Percentiles rank a stretch among this genome's conserved stretches.
phyloP scores from a whole-genome alignment of 2,888 invertebrate species.

The Patella caerulea region DNA sequence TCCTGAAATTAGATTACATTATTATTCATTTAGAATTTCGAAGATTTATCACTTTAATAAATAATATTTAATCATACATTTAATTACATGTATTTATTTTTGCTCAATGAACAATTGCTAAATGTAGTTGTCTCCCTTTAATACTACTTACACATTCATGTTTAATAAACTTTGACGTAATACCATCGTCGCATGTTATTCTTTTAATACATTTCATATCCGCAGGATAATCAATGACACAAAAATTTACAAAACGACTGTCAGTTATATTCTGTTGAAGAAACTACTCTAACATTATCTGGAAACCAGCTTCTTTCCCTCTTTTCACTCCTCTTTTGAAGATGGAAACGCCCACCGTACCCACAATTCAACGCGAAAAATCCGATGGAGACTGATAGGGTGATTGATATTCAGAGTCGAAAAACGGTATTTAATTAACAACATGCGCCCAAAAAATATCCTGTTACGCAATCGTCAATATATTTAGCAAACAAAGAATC shows the following conservation, averaged over 20 bases:
- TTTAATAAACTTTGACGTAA: slow-evolving; percentile 29
- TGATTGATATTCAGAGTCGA: no score
- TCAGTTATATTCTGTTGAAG: not conserved
- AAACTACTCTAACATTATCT: not conserved
- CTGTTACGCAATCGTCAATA: no score
- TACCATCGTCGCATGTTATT: slow-evolving; percentile 15
- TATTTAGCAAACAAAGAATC: no score
- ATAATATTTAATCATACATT: no score
- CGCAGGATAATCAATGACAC: not conserved
- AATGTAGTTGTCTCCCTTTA: not conserved
- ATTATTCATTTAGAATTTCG: no score
- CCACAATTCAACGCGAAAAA: slow-evolving; percentile 21
- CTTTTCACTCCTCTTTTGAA: not conserved
- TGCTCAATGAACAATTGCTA: not conserved
- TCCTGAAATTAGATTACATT: slow-evolving; percentile 39
- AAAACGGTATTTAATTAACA: no score
- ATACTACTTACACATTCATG: slow-evolving; percentile 33
- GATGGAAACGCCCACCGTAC: slow-evolving; percentile 23
- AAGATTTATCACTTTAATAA: no score
- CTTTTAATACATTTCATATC: slow-evolving; percentile 19
- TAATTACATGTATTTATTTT: no score
- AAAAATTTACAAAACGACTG: not conserved
- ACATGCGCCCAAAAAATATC: no score
- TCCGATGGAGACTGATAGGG: slow-evolving; percentile 14
- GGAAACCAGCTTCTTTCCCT: no score